These are phyloP conservation scores for Anthopleura xanthogrammica DNA, from an alignment of 92 coral and sea anemone species.

Conservation along the genomic window DNA sequence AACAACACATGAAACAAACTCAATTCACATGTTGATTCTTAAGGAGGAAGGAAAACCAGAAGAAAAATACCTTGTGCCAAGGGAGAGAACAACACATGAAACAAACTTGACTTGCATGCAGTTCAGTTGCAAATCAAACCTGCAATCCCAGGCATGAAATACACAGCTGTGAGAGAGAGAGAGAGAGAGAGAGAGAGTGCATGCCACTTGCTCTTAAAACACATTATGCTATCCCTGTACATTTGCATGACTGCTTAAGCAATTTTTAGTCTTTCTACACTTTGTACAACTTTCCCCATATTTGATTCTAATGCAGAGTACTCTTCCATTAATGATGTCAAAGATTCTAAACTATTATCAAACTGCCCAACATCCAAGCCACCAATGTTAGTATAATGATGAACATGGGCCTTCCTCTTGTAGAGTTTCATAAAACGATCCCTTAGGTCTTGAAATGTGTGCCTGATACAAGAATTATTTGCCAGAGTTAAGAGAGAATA, in stretches of 20 bases:
- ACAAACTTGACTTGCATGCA: no score
- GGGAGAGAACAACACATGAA: no score
- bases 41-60: no score
- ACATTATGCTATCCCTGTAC: not conserved
- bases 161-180: no score
- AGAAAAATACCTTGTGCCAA: no score
- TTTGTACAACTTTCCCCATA: conserved; percentile 58
- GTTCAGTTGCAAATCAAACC: no score
- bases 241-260: conserved; percentile 7
- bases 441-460: conserved; percentile 78
- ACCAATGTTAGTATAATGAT: conserved; percentile 86
- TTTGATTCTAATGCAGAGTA: conserved; percentile 63
- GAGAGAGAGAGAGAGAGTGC: no score
- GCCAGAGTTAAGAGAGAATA: conserved; percentile 88
- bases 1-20: no score
- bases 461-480: conserved; percentile 90
- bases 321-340: conserved; percentile 72
- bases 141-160: no score
- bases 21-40: no score
- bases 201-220: not conserved
- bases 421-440: conserved; percentile 88
- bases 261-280: conserved; percentile 68
- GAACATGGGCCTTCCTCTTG: conserved; percentile 92
- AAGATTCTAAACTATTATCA: conserved; percentile 81
- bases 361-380: conserved; percentile 79